Evolutionary conservation across 2,888 invertebrate genomes (phyloP).

Genomic region (Cecidostiba fungosa): DNA sequence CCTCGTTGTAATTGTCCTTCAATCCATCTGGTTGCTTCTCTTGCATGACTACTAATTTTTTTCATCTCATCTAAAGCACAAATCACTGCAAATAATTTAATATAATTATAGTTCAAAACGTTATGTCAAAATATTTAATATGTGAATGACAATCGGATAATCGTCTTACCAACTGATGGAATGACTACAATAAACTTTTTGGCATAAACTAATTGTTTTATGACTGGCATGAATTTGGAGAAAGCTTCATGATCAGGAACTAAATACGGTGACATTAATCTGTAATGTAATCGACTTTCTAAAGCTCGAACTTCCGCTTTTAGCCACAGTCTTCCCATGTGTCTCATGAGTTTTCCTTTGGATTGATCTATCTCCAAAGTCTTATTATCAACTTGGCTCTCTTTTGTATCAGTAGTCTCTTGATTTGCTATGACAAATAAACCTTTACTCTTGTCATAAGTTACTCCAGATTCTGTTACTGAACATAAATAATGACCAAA

Average conservation of each 20-base stretch:
- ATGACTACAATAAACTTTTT: constrained; percentile 93
- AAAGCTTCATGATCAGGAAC: constrained; percentile 93
- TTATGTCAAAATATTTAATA: constrained; percentile 7
- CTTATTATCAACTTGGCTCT: constrained; percentile 63
- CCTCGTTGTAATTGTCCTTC: constrained; percentile 93
- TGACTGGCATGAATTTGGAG: constrained; percentile 87
- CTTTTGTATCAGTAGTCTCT: constrained; percentile 51
- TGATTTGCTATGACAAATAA: constrained; percentile 71
- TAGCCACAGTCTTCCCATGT: constrained; percentile 95
- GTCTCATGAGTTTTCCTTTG: constrained; percentile 86
- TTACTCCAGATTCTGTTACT: constrained; percentile 85
- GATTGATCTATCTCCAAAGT: constrained; percentile 72
- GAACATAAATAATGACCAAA: constrained; percentile 88
- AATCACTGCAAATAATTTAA: constrained; percentile 84
- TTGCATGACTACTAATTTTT: constrained; percentile 90
- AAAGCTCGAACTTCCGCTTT: constrained; percentile 93
- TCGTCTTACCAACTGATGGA: constrained; percentile 90
- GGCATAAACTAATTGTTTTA: constrained; percentile 91
- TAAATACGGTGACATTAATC: constrained; percentile 89
- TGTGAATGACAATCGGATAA: neutral
- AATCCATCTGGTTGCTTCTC: constrained; percentile 96
- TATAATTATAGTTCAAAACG: constrained; percentile 9
- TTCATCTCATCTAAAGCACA: constrained; percentile 94
- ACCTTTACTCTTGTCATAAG: constrained; percentile 82
- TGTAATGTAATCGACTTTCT: constrained; percentile 86